Evolutionary conservation across 2,888 invertebrate genomes (phyloP).

Genomic region (Polylopha cassiicola): DNA sequence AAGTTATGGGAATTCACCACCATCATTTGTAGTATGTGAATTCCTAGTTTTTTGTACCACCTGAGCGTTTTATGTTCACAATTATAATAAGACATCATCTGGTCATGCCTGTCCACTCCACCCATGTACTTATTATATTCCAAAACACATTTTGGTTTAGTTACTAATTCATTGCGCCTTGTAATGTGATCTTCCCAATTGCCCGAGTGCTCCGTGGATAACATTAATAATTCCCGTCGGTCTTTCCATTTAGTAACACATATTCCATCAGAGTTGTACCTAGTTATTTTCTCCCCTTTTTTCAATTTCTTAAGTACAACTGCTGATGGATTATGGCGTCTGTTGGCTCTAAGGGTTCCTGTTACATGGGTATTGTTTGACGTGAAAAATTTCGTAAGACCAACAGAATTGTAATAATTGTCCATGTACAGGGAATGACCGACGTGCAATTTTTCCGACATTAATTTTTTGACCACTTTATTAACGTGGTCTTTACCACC

Average conservation of each 20-base stretch:
- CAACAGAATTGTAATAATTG: no score
- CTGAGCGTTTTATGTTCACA: neutral
- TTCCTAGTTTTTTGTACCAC: slow-evolving; percentile 3
- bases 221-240: neutral
- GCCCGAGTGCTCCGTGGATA: neutral
- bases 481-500: neutral
- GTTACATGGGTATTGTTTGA: neutral
- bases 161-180: slow-evolving; percentile 34
- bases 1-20: slow-evolving; percentile 1
- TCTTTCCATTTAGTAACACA: neutral
- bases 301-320: no score
- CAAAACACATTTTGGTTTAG: slow-evolving; percentile 32
- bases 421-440: slow-evolving; percentile 3
- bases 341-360: no score
- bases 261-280: neutral
- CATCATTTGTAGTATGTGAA: slow-evolving; percentile 1
- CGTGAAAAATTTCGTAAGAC: neutral
- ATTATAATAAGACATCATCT: slow-evolving; percentile 5
- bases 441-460: neutral
- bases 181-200: no score
- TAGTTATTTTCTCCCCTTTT: neutral
- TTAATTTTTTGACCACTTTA: neutral
- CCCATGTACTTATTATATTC: slow-evolving; percentile 1
- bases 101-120: slow-evolving; percentile 1
- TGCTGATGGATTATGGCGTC: no score